phyloP scores from a whole-genome alignment of 2,113 vertebrate species.

The Nerophis lumbriciformis region DNA sequence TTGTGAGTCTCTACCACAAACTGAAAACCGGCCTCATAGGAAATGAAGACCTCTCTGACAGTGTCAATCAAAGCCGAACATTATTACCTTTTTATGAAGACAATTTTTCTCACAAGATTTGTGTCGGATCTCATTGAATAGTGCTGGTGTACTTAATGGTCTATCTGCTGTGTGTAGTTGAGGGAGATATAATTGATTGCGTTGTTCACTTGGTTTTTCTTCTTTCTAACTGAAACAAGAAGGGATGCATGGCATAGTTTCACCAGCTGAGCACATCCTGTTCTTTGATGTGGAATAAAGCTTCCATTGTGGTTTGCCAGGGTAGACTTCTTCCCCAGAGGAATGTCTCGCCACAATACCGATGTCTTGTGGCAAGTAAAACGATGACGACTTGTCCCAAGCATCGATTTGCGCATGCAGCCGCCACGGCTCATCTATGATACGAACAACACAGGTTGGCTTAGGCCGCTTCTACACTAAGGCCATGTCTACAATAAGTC shows the following conservation, averaged over 20 bases:
- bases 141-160: not conserved
- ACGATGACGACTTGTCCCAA: not conserved
- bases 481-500: too few species aligned
- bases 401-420: constrained; percentile 23
- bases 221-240: constrained; percentile 67
- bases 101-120: not conserved
- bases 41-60: not conserved
- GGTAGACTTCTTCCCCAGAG: constrained; percentile 52
- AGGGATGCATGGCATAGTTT: constrained; percentile 44
- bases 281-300: constrained; percentile 67
- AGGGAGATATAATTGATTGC: constrained; percentile 52
- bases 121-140: not conserved
- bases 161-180: constrained; percentile 13
- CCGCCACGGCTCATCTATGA: constrained; percentile 12
- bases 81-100: not conserved
- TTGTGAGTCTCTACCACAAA: too few species aligned
- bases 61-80: not conserved
- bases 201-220: constrained; percentile 62
- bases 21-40: too few species aligned
- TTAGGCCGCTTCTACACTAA: not conserved
- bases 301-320: constrained; percentile 46
- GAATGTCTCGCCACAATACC: constrained; percentile 40
- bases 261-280: constrained; percentile 60
- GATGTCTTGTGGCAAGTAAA: constrained; percentile 26
- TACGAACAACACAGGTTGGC: constrained; percentile 10